Base-by-base conservation (phyloP, 2,797 vertebrate species). In the Pyrocephalus nanus region DNA sequence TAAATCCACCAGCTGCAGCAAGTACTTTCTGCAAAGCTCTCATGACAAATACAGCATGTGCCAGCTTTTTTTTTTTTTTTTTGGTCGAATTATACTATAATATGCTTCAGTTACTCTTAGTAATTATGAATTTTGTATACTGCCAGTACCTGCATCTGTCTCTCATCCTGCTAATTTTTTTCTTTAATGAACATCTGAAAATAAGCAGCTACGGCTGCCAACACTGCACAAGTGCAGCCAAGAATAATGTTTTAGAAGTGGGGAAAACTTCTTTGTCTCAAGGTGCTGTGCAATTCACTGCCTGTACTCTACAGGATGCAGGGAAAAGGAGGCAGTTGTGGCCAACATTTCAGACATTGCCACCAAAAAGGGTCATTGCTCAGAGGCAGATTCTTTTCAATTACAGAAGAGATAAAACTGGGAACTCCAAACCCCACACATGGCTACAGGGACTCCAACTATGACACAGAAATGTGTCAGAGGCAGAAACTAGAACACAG, bases 81-180 rank as follows among this genome's bases (percentile, higher is more conserved):
- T 62, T 87, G 54, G 86, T 92, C 97, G 95, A 98, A 96, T 97
- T 97, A 97, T 94, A 96, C 93, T 73, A 83, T 97, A 97, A 96
- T 96, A 97, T 97, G 98, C 97, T 97, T 97, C 97, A 97, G 94
- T 97, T 98, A 98, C 96, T 98, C 97, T 97, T 95, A 96, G 96
- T 96, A 97, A 98, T 98, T 97, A 97, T 23, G 89, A 90, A 97
- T 98, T 98, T 97, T 97, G 94, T 97, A 96, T 95, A 97, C 77
- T 97, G 97, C 95, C 93, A 97, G 95, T 98, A 98, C 97, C 98
- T 98, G 97, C 98, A 98, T 97, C 97, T 98, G 97, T 96, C 96
- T 97, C 95, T 97, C 97, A 97, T 96, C 79, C 95, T 95, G 91
- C 90, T 97, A 93, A 93, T 92, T 84, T 93, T 95, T 94, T 95